Percentiles rank a stretch among this genome's conserved stretches.
Conservation (phyloP, 2,888 invertebrate genomes). For the Atrina japonica region DNA sequence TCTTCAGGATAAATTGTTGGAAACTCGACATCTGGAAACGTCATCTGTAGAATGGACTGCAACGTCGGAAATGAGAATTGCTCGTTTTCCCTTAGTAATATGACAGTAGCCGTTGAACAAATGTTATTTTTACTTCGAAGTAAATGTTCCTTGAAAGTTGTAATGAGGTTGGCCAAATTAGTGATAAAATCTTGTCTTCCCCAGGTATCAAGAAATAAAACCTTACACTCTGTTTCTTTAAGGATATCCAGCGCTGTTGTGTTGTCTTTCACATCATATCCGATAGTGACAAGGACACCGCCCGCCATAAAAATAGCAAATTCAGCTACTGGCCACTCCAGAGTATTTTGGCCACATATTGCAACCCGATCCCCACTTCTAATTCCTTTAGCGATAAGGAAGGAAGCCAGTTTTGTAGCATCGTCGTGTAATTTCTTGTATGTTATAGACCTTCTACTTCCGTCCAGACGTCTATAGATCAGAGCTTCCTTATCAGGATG, state of each 20-base stretch:
- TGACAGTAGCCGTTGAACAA: neutral
- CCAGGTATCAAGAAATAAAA: constrained; percentile 15
- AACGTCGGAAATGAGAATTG: neutral
- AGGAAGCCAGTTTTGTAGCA: constrained; percentile 2
- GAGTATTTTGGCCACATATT: constrained; percentile 21
- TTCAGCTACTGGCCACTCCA: constrained; percentile 24
- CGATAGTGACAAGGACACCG: constrained; percentile 21
- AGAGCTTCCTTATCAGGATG: constrained; percentile 9
- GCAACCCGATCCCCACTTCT: constrained; percentile 12
- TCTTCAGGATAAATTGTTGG: constrained; percentile 26
- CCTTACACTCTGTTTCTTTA: neutral
- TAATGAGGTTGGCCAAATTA: neutral
- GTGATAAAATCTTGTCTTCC: neutral
- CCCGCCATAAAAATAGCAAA: constrained; percentile 28
- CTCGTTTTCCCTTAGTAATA: neutral
- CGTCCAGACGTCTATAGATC: neutral
- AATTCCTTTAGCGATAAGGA: constrained; percentile 9
- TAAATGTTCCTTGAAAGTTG: neutral
- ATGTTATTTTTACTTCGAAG: neutral
- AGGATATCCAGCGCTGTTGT: neutral
- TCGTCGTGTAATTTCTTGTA: neutral
- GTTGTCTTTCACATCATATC: neutral
- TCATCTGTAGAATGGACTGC: neutral
- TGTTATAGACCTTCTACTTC: constrained; percentile 12
- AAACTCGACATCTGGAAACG: neutral